Percentiles rank a stretch among this genome's conserved stretches.
These are phyloP conservation scores for Saturnia pavonia DNA, from an alignment of 2,888 invertebrate species.

Conservation along the genomic window DNA sequence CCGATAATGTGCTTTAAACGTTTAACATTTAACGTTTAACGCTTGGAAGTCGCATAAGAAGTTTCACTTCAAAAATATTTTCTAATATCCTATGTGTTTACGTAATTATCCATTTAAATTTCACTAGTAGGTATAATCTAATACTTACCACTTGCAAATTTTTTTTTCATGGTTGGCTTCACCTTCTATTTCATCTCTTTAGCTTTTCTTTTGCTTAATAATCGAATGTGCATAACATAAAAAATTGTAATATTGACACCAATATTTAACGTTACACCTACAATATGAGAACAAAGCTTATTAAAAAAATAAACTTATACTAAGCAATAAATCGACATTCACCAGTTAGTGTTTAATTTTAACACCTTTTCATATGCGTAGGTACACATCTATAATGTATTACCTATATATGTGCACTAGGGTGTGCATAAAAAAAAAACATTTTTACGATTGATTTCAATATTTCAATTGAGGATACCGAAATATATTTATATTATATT, in stretches of 20 bases:
- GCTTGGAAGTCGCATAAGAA: too few species aligned
- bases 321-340: slow-evolving; percentile 49
- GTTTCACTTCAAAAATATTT: too few species aligned
- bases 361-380: slow-evolving; percentile 39
- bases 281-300: slow-evolving; percentile 42
- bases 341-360: slow-evolving; percentile 47
- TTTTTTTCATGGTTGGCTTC: background rate
- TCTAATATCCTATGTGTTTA: too few species aligned
- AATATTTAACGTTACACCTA: slow-evolving; percentile 40
- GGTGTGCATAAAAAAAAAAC: too few species aligned
- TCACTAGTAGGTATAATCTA: background rate
- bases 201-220: slow-evolving; percentile 3
- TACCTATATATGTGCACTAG: slow-evolving; percentile 22
- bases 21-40: too few species aligned
- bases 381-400: slow-evolving; percentile 7
- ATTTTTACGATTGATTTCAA: too few species aligned
- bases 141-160: background rate
- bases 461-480: too few species aligned
- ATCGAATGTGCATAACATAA: slow-evolving; percentile 29
- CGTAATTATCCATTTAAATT: too few species aligned
- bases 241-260: slow-evolving; percentile 45
- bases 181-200: background rate
- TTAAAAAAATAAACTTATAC: slow-evolving; percentile 52
- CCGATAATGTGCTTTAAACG: too few species aligned
- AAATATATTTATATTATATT: too few species aligned